Conservation (phyloP, 2,888 invertebrate genomes). For the Miltochrista miniata region DNA sequence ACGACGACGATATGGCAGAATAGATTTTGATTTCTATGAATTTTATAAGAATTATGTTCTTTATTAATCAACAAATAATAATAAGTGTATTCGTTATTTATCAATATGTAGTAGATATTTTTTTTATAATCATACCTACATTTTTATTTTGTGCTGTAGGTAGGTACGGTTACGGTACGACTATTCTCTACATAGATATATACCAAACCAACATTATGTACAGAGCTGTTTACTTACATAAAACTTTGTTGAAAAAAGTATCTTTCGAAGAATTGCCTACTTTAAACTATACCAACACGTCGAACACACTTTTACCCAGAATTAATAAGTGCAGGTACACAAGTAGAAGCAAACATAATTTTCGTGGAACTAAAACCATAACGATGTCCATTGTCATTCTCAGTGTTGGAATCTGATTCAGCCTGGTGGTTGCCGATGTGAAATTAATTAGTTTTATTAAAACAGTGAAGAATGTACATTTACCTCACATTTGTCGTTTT, state of each 20-base stretch:
- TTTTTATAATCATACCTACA: too few species aligned
- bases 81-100: too few species aligned
- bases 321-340: constrained; percentile 21
- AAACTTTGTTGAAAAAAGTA: neutral
- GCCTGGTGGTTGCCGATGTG: constrained; percentile 4
- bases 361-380: constrained; percentile 11
- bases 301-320: constrained; percentile 18
- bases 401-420: constrained; percentile 2
- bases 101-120: too few species aligned
- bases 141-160: too few species aligned
- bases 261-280: neutral
- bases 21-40: too few species aligned
- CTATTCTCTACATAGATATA: too few species aligned
- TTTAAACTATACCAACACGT: neutral
- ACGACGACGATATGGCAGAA: too few species aligned
- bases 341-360: constrained; percentile 15
- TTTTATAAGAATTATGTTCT: too few species aligned
- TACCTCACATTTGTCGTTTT: constrained; percentile 23
- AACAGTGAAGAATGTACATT: constrained; percentile 19
- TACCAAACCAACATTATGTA: too few species aligned
- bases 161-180: too few species aligned
- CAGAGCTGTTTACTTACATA: neutral
- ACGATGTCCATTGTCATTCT: constrained; percentile 10
- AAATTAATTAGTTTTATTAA: neutral
- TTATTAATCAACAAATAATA: too few species aligned